Evolutionary conservation across 2,797 vertebrate genomes (phyloP).

Genomic region (Melanotaenia trifasciata): DNA sequence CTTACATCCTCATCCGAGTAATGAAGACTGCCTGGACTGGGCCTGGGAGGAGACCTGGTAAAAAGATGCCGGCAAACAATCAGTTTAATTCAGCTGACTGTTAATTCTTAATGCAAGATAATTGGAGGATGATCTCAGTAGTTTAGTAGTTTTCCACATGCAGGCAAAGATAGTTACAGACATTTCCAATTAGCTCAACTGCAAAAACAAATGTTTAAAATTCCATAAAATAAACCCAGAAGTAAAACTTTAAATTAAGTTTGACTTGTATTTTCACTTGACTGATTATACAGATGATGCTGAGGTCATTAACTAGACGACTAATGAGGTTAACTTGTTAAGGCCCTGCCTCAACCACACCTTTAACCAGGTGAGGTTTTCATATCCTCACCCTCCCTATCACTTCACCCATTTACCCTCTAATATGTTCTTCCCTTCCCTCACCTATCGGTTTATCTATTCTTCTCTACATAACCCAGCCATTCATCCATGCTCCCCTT

Average conservation of each 20-base stretch:
- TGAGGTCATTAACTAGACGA: too few species aligned
- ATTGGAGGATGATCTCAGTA: background rate
- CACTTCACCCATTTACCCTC: too few species aligned
- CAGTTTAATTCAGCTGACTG: background rate
- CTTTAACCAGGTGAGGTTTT: background rate
- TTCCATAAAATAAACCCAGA: background rate
- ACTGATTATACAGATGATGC: background rate
- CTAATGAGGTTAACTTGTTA: too few species aligned
- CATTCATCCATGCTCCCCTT: background rate
- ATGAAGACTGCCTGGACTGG: constrained; percentile 95
- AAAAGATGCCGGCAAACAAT: background rate
- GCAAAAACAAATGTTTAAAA: background rate
- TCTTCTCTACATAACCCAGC: background rate
- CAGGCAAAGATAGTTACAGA: background rate
- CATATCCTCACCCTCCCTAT: background rate
- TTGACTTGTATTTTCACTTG: background rate
- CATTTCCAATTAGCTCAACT: background rate
- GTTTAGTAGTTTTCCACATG: background rate
- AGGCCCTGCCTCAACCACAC: too few species aligned
- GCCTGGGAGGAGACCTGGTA: constrained; percentile 91
- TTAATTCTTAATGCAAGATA: background rate
- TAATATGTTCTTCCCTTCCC: background rate
- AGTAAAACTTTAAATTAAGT: background rate
- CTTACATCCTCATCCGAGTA: constrained; percentile 97
- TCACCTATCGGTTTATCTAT: background rate